Percentiles rank a stretch among this genome's conserved stretches.
phyloP scores from a whole-genome alignment of 2,113 vertebrate species.

The Sinocyclocheilus rhinocerous region DNA sequence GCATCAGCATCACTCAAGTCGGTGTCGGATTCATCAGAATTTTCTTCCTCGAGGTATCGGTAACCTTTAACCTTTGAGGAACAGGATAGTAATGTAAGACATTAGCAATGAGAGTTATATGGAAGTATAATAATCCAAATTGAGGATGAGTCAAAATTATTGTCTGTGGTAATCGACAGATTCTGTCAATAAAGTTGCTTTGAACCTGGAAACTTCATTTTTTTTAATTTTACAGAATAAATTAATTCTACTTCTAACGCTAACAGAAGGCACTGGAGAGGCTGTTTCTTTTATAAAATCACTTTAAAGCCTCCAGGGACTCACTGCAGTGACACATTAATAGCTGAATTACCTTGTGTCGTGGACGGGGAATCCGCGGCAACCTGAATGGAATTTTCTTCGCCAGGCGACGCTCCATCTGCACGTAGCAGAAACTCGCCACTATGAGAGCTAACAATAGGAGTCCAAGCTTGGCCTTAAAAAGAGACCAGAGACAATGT shows the following conservation, averaged over 20 bases:
- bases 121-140: neutral
- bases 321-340: neutral
- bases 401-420: slow-evolving; percentile 85
- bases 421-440: slow-evolving; percentile 76
- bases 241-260: neutral
- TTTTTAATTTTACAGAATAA: neutral
- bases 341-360: slow-evolving; percentile 77
- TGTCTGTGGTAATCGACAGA: neutral
- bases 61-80: slow-evolving; percentile 84
- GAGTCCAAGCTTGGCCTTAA: slow-evolving; percentile 87
- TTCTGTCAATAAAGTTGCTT: neutral
- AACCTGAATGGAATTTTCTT: slow-evolving; percentile 72
- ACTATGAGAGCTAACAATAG: slow-evolving; percentile 79
- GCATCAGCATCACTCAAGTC: slow-evolving; percentile 56
- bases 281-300: neutral
- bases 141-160: neutral
- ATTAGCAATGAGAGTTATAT: neutral
- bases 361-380: slow-evolving; percentile 89
- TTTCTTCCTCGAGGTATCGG: slow-evolving; percentile 90
- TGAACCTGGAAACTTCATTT: neutral
- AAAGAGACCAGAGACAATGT: neutral
- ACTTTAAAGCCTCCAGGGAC: neutral
- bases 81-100: neutral
- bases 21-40: slow-evolving; percentile 86
- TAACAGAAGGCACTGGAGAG: neutral